Evolutionary conservation across 2,113 vertebrate genomes (phyloP).

Genomic region (Paraplagusia blochii): DNA sequence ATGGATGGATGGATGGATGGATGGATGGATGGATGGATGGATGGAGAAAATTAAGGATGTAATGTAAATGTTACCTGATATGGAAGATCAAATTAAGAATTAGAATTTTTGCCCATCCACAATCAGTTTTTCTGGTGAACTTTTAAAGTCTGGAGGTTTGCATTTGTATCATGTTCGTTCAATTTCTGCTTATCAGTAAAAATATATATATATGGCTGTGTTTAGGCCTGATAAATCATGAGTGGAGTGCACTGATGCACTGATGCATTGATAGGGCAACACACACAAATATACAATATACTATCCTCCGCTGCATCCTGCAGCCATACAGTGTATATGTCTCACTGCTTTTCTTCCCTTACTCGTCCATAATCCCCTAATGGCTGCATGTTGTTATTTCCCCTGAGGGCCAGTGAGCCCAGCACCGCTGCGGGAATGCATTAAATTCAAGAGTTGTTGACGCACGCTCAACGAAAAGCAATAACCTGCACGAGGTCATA

Average conservation of each 20-base stretch:
- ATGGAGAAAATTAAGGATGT: too few species aligned
- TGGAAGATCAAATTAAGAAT: too few species aligned
- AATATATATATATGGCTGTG: not conserved
- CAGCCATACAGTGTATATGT: slow-evolving; percentile 34
- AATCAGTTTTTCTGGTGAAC: too few species aligned
- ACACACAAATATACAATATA: not conserved
- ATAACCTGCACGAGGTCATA: slow-evolving; percentile 64
- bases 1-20: too few species aligned
- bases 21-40: too few species aligned
- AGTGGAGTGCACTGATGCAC: slow-evolving; percentile 3
- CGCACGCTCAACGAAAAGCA: slow-evolving; percentile 70
- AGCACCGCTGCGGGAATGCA: slow-evolving; percentile 55
- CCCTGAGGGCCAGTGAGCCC: slow-evolving; percentile 55
- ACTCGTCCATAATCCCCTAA: slow-evolving; percentile 62
- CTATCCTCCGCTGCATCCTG: slow-evolving; percentile 7
- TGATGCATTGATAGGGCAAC: slow-evolving; percentile 4
- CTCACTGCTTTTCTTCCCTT: slow-evolving; percentile 49
- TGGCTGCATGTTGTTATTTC: slow-evolving; percentile 65
- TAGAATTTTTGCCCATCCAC: too few species aligned
- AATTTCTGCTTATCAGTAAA: too few species aligned
- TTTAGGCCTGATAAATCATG: slow-evolving; percentile 39
- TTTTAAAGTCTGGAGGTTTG: too few species aligned
- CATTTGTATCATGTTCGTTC: too few species aligned
- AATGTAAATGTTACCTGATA: too few species aligned
- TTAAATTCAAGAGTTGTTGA: slow-evolving; percentile 77